Base-by-base conservation (phyloP, 2,888 invertebrate genomes). In the Lasioglossum vierecki region DNA sequence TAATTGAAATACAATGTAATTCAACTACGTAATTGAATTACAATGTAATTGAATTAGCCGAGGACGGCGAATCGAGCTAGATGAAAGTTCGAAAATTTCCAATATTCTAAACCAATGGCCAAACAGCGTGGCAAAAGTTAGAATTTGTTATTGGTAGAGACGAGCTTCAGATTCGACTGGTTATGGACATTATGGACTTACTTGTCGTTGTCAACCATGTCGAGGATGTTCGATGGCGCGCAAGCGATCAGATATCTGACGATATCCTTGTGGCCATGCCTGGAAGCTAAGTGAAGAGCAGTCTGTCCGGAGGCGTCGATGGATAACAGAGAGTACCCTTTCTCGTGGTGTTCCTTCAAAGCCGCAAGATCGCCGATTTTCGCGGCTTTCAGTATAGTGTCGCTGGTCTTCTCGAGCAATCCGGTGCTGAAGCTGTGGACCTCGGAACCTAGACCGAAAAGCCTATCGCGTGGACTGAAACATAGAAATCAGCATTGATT, bases 211-310 rank as follows among this genome's bases (percentile, higher is more conserved):
- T 99, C 99, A 85, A 97, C 96, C 97, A 98, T 97, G 95, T 99
- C 98, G 85, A 99, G 96, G 85, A 98, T 96, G 72, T 97, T 96
- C 79, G 97, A 96, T 15, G 99, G 98, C 39, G 98, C 98, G 95
- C 97, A 97, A 80, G 98, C 97, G 86, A 99, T 97, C 89, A 99
- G 96, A 95, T 98, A 99, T 95, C 98, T 97, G 84, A 99, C 97
- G 90, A 99, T 97, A 93, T 98, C 98, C 94, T 97, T 98, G 95
- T 98, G 97, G 74, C 99, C 99, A 94, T 97, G 97, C 87, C 98
- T 96, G 80, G 98, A 97, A 57, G 98, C 98, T 91, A 98, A 96
- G 95, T 99, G 99, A 88, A 99, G 96, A 78, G 98, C 98, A 53
- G 99, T 99, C 95, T 98, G 98, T 26, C 99, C 99, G 88, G 96